A percentile compares a stretch with the other conserved stretches of the same genome.
phyloP scores from a whole-genome alignment of 2,797 vertebrate species.

The Tauraco hartlaubi region DNA sequence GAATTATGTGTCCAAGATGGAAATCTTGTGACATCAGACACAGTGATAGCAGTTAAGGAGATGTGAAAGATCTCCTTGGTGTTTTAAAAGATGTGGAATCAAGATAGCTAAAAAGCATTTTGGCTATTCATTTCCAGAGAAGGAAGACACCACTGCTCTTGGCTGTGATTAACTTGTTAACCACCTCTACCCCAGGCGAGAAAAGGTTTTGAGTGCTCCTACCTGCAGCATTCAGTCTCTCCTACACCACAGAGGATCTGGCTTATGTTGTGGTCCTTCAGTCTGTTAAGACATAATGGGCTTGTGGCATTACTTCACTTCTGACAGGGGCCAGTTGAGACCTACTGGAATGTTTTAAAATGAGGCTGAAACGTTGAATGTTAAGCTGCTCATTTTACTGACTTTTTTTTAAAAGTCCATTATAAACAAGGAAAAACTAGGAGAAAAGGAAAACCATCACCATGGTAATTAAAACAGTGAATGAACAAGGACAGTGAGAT shows the following conservation, averaged over 20 bases:
- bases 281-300: not conserved
- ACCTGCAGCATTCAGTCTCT: not conserved
- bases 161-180: not conserved
- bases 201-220: not conserved
- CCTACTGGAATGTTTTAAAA: not conserved
- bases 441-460: not conserved
- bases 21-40: not conserved
- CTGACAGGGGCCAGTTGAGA: not conserved
- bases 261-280: accelerated
- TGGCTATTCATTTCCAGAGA: not conserved
- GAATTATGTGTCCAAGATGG: not conserved
- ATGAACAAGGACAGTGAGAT: not conserved
- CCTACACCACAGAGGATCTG: not conserved
- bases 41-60: not conserved
- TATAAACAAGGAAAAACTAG: not conserved
- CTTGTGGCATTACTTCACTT: not conserved
- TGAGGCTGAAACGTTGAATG: not conserved
- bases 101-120: not conserved
- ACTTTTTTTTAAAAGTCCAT: not conserved
- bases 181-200: not conserved
- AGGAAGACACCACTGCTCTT: not conserved
- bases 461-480: not conserved
- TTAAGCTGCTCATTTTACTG: not conserved
- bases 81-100: not conserved
- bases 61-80: not conserved